Conservation (phyloP, 1,140 invertebrate genomes). For the Luehdorfia chinensis region DNA sequence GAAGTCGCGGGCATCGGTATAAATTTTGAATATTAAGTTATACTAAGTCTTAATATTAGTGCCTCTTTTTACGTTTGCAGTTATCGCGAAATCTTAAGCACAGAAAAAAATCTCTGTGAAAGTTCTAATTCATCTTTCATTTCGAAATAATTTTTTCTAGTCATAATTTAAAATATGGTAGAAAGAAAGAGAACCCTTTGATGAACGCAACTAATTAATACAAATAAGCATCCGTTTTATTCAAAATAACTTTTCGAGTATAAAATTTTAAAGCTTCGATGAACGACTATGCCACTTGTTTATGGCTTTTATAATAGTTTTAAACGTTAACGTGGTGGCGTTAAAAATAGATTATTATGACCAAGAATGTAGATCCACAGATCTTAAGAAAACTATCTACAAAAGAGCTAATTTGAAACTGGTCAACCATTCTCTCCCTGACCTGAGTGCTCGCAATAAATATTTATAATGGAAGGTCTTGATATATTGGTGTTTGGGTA, state of each 20-base stretch:
- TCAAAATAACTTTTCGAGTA: slow-evolving; percentile 43
- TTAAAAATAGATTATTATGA: slow-evolving; percentile 25
- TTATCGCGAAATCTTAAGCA: no score
- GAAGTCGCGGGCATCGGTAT: no score
- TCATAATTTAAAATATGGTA: slow-evolving; percentile 8
- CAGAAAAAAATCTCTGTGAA: no score
- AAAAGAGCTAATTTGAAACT: slow-evolving; percentile 22
- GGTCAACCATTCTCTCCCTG: slow-evolving; percentile 29
- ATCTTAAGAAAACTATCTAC: not conserved
- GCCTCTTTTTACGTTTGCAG: no score
- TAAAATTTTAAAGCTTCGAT: slow-evolving; percentile 59
- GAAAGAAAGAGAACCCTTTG: slow-evolving; percentile 30
- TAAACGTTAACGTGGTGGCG: slow-evolving; percentile 38
- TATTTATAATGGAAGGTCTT: slow-evolving; percentile 31
- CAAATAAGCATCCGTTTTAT: slow-evolving; percentile 35
- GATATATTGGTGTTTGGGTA: slow-evolving; percentile 35
- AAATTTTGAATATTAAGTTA: no score
- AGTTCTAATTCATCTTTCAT: no score
- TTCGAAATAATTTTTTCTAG: slow-evolving; percentile 3
- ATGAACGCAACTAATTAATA: slow-evolving; percentile 33
- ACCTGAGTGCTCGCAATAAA: slow-evolving; percentile 21
- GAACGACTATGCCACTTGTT: slow-evolving; percentile 56
- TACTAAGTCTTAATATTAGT: no score
- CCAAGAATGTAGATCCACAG: slow-evolving; percentile 22
- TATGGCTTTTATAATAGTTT: slow-evolving; percentile 62